Evolutionary conservation across 2,888 invertebrate genomes (phyloP), one percentile per base, ranked within the genome.

Genomic region (Plusia festucae): DNA sequence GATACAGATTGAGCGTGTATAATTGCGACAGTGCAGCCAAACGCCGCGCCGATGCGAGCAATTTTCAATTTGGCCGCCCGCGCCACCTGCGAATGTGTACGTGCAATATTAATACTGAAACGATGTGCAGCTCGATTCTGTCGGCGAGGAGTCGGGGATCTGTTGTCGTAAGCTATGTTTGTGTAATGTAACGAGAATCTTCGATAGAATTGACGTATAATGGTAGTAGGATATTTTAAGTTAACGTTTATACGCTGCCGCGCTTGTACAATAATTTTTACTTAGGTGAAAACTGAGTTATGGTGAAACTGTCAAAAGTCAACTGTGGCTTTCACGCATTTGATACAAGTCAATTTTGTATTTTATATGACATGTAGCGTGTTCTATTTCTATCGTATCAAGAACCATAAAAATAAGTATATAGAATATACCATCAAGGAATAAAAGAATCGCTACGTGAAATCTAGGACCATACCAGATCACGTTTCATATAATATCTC

Each of bases 21-120:
- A 58, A 70, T 70, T 63, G 58, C 55, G 20, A 63, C 30, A 18
- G 53, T 69, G 55, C 51, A 30, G 46, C 46, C 65, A 53, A 65
- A 51, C 54, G 60, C 59, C 24, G 61, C 51, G 65, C 70, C 73
- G 58, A 68, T 71, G 70, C 61, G 65, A 83, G 86, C 85, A 82
- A 87, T 85, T 87, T 88, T 85, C 88, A 86, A 88, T 88, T 87
- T 86, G 82, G 81, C 76, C 74, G 68, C 73, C 55, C 66, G 78
- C 79, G 73, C 80, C 86, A 85, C 84, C 89, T 88, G 88, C 76
- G 78, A 79, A 69, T 78, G 74, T 78, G 74, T 75, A 80, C 76
- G 68, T 83, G 85, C 84, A 85, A 84, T 87, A 88, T 88, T 87
- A 85, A 86, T 87, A 80, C 82, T 67, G 69, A 65, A 69, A 75